These are phyloP conservation scores for Cyphomyrmex costatus DNA, from an alignment of 1,140 invertebrate genomes.

Conservation along the genomic window DNA sequence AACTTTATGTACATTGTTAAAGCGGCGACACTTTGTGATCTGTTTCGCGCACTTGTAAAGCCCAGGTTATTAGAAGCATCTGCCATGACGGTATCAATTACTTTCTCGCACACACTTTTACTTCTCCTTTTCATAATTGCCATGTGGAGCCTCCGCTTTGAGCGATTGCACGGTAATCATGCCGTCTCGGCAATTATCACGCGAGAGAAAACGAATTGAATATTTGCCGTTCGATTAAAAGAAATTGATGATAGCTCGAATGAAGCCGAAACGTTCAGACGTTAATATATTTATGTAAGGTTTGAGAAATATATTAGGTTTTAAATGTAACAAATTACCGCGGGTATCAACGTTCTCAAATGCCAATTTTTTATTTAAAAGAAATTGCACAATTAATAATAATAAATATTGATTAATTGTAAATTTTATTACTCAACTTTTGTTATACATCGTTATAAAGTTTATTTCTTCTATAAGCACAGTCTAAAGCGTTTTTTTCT, in stretches of 20 bases:
- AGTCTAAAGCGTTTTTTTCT: neutral
- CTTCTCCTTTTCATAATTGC: slow-evolving; percentile 59
- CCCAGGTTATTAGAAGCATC: slow-evolving; percentile 31
- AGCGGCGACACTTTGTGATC: neutral
- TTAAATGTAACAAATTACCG: too few species aligned
- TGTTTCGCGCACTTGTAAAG: neutral
- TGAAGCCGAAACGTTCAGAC: too few species aligned
- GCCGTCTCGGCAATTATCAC: slow-evolving; percentile 64
- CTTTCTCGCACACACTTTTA: slow-evolving; percentile 21
- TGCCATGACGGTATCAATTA: slow-evolving; percentile 34
- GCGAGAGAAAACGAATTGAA: slow-evolving; percentile 59
- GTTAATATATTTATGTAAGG: too few species aligned
- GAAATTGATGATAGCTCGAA: too few species aligned
- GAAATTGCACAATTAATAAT: slow-evolving; percentile 63
- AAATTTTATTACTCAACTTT: slow-evolving; percentile 29
- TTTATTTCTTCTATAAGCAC: neutral
- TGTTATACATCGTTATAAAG: neutral
- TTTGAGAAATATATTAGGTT: too few species aligned
- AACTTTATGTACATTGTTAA: slow-evolving; percentile 13
- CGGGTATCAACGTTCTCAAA: too few species aligned
- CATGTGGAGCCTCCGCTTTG: neutral
- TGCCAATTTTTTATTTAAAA: too few species aligned
- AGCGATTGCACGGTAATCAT: slow-evolving; percentile 51
- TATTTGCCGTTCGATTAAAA: slow-evolving; percentile 53
- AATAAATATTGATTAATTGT: slow-evolving; percentile 47